Conservation (phyloP, 2,113 vertebrate species). For the Chiloscyllium plagiosum region DNA sequence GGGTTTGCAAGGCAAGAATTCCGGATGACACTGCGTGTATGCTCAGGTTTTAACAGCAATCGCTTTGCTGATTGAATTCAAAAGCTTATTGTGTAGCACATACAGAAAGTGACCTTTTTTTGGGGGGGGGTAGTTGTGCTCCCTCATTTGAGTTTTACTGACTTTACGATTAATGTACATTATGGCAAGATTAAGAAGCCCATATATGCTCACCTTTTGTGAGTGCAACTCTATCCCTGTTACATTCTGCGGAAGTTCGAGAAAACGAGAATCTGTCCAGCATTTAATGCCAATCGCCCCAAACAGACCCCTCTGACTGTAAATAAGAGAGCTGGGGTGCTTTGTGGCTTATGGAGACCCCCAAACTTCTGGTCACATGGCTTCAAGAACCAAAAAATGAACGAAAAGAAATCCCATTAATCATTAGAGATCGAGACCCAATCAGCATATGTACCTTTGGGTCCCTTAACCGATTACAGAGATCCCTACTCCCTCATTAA, state of each 20-base stretch:
- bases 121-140: neutral
- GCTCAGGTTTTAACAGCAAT: neutral
- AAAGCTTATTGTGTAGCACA: neutral
- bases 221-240: neutral
- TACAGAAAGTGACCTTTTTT: neutral
- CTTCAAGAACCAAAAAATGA: neutral
- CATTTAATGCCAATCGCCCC: neutral
- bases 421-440: neutral
- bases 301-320: neutral
- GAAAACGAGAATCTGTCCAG: neutral
- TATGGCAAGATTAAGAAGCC: neutral
- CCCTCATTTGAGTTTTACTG: neutral
- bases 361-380: neutral
- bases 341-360: neutral
- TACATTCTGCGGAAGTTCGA: neutral
- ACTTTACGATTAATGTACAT: constrained; percentile 12
- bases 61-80: neutral
- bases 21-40: neutral
- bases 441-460: neutral
- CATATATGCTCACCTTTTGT: neutral
- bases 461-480: neutral
- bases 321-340: neutral
- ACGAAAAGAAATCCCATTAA: neutral
- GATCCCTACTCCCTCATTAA: neutral
- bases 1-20: neutral